These are phyloP conservation scores for Squalus acanthias DNA, from an alignment of 2,797 vertebrate genomes.

Conservation along the genomic window DNA sequence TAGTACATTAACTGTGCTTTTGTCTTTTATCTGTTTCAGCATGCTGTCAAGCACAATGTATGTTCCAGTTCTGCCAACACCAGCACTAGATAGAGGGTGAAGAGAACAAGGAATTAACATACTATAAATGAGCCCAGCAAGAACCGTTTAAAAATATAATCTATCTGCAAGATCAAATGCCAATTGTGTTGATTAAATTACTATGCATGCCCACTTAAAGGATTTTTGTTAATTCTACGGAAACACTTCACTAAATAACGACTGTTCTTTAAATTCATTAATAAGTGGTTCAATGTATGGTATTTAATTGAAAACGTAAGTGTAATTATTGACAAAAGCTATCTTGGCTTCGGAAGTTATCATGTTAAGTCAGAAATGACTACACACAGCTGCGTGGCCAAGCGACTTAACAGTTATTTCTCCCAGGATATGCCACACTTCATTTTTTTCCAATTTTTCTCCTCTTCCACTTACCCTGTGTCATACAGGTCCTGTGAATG, in stretches of 20 bases:
- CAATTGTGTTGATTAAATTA: slow-evolving; percentile 16
- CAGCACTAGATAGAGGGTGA: slow-evolving; percentile 68
- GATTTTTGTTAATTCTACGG: not conserved
- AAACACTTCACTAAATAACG: not conserved
- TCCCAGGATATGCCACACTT: not conserved
- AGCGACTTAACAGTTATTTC: not conserved
- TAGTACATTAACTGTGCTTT: slow-evolving; percentile 93
- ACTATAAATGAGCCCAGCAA: not conserved
- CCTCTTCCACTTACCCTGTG: not conserved
- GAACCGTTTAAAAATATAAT: not conserved
- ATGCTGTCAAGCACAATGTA: slow-evolving; percentile 99
- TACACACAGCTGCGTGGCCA: not conserved
- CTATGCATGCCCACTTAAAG: not conserved
- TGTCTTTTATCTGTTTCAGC: slow-evolving; percentile 98
- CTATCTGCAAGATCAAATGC: not conserved
- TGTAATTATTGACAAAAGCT: slow-evolving; percentile 28
- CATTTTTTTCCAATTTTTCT: not conserved
- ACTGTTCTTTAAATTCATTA: not conserved
- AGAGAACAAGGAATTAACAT: slow-evolving; percentile 17
- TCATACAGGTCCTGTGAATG: not conserved
- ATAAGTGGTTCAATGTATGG: not conserved
- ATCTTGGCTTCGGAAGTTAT: not conserved
- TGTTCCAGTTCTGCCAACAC: slow-evolving; percentile 96
- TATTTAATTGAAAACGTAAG: not conserved
- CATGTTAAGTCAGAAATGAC: not conserved